Evolutionary conservation across 2,113 vertebrate species (phyloP).

Genomic region (Cettia cetti): DNA sequence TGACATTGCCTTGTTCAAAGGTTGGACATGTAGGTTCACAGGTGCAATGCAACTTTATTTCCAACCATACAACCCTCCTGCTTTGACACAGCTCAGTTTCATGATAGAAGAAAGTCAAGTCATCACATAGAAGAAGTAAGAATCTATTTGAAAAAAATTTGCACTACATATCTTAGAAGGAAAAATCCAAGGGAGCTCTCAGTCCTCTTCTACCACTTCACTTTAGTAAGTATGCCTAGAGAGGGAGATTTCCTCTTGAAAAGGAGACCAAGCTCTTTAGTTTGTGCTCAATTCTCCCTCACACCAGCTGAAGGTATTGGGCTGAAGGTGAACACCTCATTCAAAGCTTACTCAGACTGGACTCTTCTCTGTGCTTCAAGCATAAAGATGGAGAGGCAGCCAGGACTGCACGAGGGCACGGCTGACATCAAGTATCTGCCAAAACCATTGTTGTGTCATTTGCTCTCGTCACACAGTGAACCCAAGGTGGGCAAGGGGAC

Average conservation of each 20-base stretch:
- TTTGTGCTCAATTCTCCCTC: background rate
- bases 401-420: background rate
- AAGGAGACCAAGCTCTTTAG: background rate
- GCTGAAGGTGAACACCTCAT: background rate
- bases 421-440: background rate
- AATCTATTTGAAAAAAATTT: background rate
- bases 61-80: background rate
- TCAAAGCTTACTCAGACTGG: background rate
- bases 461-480: background rate
- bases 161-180: fast-evolving
- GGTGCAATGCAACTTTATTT: background rate
- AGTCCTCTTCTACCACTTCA: background rate
- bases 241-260: background rate
- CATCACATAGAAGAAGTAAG: background rate
- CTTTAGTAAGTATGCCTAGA: background rate
- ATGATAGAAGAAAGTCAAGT: background rate
- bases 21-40: background rate
- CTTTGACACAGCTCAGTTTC: background rate
- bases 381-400: background rate
- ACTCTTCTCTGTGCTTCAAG: background rate
- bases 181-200: background rate
- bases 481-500: background rate
- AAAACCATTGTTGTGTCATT: background rate
- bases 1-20: background rate
- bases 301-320: background rate